Conservation (phyloP, 2,888 invertebrate genomes). For the Eumacrocentrus americanus region DNA sequence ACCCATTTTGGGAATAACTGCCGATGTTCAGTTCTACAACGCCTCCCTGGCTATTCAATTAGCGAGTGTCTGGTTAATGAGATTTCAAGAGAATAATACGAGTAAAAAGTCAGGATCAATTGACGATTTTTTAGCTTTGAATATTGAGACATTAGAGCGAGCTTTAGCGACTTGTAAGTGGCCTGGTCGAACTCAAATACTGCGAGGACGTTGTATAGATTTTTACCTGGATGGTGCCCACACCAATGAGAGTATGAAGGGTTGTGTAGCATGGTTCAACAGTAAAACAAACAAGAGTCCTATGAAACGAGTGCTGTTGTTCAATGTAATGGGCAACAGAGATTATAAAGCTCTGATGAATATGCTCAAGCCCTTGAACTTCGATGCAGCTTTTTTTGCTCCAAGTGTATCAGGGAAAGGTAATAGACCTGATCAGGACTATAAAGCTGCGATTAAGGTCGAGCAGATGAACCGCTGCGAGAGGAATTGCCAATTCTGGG, state of each 20-base stretch:
- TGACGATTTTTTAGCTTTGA: too few species aligned
- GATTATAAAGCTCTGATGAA: constrained; percentile 67
- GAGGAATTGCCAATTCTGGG: constrained; percentile 67
- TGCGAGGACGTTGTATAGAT: constrained; percentile 56
- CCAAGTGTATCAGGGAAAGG: constrained; percentile 66
- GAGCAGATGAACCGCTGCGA: constrained; percentile 68
- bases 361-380: constrained; percentile 64
- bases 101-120: too few species aligned
- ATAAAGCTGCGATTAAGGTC: constrained; percentile 65
- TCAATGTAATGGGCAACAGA: constrained; percentile 79
- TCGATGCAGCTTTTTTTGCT: constrained; percentile 67
- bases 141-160: constrained; percentile 58
- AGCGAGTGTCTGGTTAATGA: constrained; percentile 71
- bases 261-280: constrained; percentile 82
- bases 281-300: constrained; percentile 45
- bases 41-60: constrained; percentile 89
- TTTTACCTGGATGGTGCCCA: constrained; percentile 94
- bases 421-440: constrained; percentile 50
- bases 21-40: constrained; percentile 75
- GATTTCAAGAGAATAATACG: background rate
- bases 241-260: constrained; percentile 80
- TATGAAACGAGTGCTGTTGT: constrained; percentile 68
- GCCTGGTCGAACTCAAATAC: constrained; percentile 86
- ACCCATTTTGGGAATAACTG: constrained; percentile 59
- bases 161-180: constrained; percentile 76